Evolutionary conservation across 2,888 invertebrate genomes (phyloP), one percentile per base, ranked within the genome.

Genomic region (Steinernema carpocapsae): DNA sequence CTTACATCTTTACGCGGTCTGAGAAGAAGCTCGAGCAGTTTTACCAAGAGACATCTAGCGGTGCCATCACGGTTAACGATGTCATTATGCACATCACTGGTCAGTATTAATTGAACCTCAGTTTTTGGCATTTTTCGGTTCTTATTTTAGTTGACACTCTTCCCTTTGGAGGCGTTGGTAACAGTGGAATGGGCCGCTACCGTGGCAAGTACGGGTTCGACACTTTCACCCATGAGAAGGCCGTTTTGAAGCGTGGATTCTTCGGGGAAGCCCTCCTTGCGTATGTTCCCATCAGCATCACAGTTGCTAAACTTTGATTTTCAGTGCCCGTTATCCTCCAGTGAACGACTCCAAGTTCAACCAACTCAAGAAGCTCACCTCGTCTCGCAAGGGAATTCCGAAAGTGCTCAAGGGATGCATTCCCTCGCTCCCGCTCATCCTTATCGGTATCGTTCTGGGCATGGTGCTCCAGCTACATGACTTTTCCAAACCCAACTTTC

Each of bases 101-200:
- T 64, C 29, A 17, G 64, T 14, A 64, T 32, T n/a, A n/a, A n/a
- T n/a, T n/a, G n/a, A n/a, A n/a, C n/a, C n/a, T n/a, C 6, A 72
- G 17, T 72, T 17, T 26, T 29, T n/a, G 24, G 19, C n/a, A 37
- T 37, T 37, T 3, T 37, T 37, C 4, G 37, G 37, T 37, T 37
- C 4, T 37, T 79, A 75, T 89, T 83, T 84, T 87, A 94, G 94
- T 95, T 89, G 93, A 93, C 73, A 92, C 93, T n/a, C 89, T 97
- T 77, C 97, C 97, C 0, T 99, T 99, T 88, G 99, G 99, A 73
- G 99, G 99, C 12, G 94, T 99, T 72, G 99, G 99, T 2, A 81
- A 77, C 83, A 95, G 95, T 87, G 99, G 99, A 70, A 94, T 95
- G 90, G 96, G 96, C 52, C 77, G 78, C 24, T 97, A 97, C 89